These are phyloP conservation scores for Phylloscopus collybita DNA, from an alignment of 2,797 vertebrate species.

Conservation along the genomic window DNA sequence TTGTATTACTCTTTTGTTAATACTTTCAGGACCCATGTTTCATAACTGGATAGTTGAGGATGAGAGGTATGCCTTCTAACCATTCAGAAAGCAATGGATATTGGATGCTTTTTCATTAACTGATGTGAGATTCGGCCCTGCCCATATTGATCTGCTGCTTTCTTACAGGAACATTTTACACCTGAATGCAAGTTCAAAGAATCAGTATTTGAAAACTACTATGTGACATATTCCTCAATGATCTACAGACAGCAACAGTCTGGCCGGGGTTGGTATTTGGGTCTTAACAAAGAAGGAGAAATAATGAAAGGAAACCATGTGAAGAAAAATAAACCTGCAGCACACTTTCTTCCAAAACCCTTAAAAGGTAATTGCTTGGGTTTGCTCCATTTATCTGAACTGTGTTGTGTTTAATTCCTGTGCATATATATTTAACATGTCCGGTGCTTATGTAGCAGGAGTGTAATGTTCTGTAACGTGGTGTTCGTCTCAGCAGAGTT, in stretches of 20 bases:
- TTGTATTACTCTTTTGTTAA: not conserved
- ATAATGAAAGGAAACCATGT: conserved; percentile 99
- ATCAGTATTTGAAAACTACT: conserved; percentile 99
- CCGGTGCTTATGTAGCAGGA: not conserved
- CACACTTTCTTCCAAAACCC: conserved; percentile 99
- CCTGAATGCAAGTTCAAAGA: conserved; percentile 99
- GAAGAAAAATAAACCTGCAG: conserved; percentile 98
- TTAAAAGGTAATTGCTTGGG: conserved; percentile 87
- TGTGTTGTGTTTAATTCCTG: not conserved
- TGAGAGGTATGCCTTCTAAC: not conserved
- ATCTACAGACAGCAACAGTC: conserved; percentile 98
- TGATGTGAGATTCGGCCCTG: not conserved
- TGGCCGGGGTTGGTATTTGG: conserved; percentile 98
- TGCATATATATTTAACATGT: not conserved
- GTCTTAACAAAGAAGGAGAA: conserved; percentile 98
- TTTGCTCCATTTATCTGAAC: not conserved
- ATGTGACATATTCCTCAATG: conserved; percentile 99
- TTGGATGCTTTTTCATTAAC: not conserved
- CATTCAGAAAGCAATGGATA: not conserved
- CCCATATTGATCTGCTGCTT: conserved; percentile 39
- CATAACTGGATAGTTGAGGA: not conserved
- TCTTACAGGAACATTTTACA: conserved; percentile 96
- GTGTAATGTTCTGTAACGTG: not conserved
- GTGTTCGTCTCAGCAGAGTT: not conserved
- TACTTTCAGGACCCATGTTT: not conserved